phyloP scores from a whole-genome alignment of 2,797 vertebrate genomes.

The Urocyon cinereoargenteus region DNA sequence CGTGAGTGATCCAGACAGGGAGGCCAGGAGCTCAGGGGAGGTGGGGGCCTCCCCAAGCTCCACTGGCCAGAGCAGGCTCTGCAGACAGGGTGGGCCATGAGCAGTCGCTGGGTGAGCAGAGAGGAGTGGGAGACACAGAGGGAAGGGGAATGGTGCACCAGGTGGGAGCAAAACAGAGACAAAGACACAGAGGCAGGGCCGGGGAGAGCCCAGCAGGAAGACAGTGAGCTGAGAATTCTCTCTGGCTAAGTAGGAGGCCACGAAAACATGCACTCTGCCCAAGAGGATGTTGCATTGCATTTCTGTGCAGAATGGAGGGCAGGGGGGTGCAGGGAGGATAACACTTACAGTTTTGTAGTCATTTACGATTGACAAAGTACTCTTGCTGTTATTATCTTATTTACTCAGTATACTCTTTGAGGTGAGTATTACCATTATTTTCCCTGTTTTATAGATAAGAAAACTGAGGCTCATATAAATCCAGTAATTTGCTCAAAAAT shows the following conservation, averaged over 20 bases:
- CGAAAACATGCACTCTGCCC: not conserved
- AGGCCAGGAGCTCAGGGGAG: not conserved
- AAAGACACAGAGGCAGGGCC: not conserved
- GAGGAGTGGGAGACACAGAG: not conserved
- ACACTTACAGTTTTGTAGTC: not conserved
- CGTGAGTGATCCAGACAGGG: not conserved
- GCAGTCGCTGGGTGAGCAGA: no score
- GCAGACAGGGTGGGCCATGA: not conserved
- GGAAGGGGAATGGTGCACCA: not conserved
- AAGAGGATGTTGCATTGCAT: not conserved
- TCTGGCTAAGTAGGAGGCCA: not conserved
- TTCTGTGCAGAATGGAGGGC: not conserved
- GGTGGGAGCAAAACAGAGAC: not conserved
- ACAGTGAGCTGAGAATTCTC: not conserved
- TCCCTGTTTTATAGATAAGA: not conserved
- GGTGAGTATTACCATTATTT: not conserved
- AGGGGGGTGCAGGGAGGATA: not conserved
- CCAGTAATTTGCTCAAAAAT: not conserved
- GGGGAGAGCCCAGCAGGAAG: not conserved
- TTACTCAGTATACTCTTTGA: slow-evolving; percentile 21
- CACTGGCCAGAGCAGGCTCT: not conserved
- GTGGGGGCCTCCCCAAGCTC: not conserved
- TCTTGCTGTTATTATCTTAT: not conserved
- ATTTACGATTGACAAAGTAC: not conserved
- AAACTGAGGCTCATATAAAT: slow-evolving; percentile 45